phyloP scores from a whole-genome alignment of 1,140 invertebrate genomes.

The Dermatophagoides farinae region DNA sequence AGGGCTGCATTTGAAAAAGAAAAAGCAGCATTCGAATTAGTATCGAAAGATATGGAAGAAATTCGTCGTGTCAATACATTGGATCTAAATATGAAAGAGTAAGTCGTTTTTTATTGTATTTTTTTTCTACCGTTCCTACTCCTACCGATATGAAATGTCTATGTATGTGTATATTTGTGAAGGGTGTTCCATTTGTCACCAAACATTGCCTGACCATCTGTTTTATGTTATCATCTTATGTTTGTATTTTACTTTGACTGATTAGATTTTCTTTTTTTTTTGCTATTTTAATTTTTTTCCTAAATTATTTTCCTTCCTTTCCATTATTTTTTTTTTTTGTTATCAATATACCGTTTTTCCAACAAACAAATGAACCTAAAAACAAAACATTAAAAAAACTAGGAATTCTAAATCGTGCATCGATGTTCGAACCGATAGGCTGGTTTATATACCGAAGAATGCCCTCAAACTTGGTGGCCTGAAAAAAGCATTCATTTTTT shows the following conservation, averaged over 20 bases:
- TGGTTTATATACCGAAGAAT: too few species aligned
- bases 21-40: conserved; percentile 30
- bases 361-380: too few species aligned
- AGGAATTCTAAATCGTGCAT: too few species aligned
- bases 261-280: too few species aligned
- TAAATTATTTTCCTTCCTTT: too few species aligned
- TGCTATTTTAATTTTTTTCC: too few species aligned
- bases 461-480: too few species aligned
- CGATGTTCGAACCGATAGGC: too few species aligned
- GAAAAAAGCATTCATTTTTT: too few species aligned
- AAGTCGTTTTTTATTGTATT: conserved; percentile 10
- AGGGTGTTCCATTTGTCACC: not conserved
- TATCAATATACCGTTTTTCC: too few species aligned
- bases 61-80: conserved; percentile 18
- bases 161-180: not conserved
- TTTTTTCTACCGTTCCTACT: not conserved
- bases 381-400: too few species aligned
- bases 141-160: not conserved
- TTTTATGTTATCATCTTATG: not conserved
- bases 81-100: conserved; percentile 21
- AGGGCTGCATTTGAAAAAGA: conserved; percentile 64
- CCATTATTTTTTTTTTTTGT: too few species aligned
- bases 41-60: conserved; percentile 20
- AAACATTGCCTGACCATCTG: not conserved
- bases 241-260: not conserved